Percentiles rank a stretch among this genome's conserved stretches.
phyloP scores from a whole-genome alignment of 2,113 vertebrate species.

The Dicerorhinus sumatrensis region DNA sequence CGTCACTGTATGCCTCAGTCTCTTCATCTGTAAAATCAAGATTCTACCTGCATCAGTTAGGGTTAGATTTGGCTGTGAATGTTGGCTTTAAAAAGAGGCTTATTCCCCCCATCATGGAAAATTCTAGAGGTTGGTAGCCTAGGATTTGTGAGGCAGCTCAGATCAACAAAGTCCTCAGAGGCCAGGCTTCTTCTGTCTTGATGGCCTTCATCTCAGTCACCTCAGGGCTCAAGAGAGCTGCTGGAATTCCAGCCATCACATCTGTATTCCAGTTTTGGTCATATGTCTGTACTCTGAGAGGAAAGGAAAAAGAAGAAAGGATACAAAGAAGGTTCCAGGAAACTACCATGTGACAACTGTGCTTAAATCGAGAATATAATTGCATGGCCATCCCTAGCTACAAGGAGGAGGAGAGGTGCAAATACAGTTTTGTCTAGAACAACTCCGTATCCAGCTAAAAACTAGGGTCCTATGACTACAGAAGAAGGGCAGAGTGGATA shows the following conservation, averaged over 20 bases:
- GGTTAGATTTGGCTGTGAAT: background rate
- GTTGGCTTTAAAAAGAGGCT: background rate
- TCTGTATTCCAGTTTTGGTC: conserved; percentile 19
- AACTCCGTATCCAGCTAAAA: background rate
- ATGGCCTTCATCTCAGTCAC: background rate
- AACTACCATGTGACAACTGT: background rate
- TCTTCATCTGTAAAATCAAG: background rate
- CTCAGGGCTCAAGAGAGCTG: background rate
- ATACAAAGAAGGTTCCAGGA: background rate
- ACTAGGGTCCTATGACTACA: background rate
- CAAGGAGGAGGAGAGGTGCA: background rate
- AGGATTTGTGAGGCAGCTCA: background rate
- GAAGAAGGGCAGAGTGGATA: background rate
- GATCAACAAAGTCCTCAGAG: background rate
- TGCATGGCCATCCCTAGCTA: background rate
- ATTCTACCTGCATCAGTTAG: background rate
- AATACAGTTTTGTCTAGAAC: background rate
- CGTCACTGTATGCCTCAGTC: background rate
- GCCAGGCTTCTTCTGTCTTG: background rate
- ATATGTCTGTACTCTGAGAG: background rate
- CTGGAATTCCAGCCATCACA: background rate
- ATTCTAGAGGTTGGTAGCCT: background rate
- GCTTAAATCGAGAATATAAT: background rate
- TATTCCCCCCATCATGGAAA: background rate
- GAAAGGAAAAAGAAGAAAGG: background rate